A percentile compares a stretch with the other conserved stretches of the same genome.
phyloP scores from a whole-genome alignment of 2,888 invertebrate species.

The Tribolium freemani region DNA sequence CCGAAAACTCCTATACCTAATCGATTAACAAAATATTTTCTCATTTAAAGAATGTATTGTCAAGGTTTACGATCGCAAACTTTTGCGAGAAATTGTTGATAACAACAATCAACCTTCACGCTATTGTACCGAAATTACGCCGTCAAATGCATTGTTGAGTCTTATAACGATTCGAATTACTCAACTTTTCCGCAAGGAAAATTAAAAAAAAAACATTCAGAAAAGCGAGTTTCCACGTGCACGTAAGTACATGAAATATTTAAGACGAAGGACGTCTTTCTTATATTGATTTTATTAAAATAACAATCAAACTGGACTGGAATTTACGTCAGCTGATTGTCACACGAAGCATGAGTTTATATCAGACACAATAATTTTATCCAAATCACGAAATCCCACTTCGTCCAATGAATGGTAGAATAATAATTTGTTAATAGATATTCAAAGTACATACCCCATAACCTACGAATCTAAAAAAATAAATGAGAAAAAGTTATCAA shows the following conservation, averaged over 20 bases:
- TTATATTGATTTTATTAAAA: slow-evolving; percentile 16
- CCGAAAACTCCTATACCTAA: neutral
- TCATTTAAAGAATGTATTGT: slow-evolving; percentile 4
- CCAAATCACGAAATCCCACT: no score
- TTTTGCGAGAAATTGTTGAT: slow-evolving; percentile 11
- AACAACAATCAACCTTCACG: slow-evolving; percentile 39
- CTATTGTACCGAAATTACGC: slow-evolving; percentile 35
- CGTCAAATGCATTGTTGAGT: slow-evolving; percentile 42
- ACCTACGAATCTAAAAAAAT: no score
- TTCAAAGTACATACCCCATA: no score
- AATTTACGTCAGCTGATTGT: neutral
- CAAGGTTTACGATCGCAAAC: slow-evolving; percentile 9
- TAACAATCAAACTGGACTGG: neutral
- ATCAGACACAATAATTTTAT: neutral
- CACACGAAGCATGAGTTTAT: neutral
- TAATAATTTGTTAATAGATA: no score
- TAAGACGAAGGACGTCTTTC: slow-evolving; percentile 4
- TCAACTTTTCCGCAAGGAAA: neutral
- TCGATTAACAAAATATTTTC: neutral
- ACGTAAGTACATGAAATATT: slow-evolving; percentile 9
- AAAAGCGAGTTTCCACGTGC: neutral
- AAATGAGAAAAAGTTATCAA: no score
- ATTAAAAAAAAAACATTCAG: neutral
- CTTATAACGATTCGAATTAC: slow-evolving; percentile 27
- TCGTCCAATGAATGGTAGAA: no score